Base-by-base conservation (phyloP, 1,140 invertebrate genomes). In the Meloidogyne chitwoodi region DNA sequence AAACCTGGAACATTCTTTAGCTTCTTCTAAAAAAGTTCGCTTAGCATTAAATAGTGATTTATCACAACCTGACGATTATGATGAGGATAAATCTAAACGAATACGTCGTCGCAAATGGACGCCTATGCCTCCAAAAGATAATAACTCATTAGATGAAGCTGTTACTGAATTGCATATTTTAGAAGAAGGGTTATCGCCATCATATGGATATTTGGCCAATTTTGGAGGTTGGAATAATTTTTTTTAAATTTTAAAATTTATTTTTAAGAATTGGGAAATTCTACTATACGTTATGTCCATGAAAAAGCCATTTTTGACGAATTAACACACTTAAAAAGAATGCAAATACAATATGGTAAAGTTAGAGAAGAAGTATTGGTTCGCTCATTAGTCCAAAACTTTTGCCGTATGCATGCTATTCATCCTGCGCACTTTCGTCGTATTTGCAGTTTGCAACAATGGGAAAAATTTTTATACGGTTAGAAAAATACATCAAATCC, bases 251-350 rank as follows among this genome's bases (percentile, higher is more conserved):
- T 48, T n/a, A 19, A 70, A 26, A 11, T 26, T 70, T 26, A n/a
- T 56, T 56, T 56, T 22, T 6, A 56, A 74, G 76, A 61, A 2
- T 48, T 14, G 61, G 48, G 19, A n/a, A 56, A 56, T n/a, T 61
- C 16, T 63, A 76, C 63, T 22, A 75, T 71, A 22, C 79, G 80
- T 0, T 80, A 84, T 64, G 63, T 87, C 26, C 83, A 85, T 62
- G 94, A 97, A 87, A 90, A 93, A 74, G 93, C 93, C 83, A 93
- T 97, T 81, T 96, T 97, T 88, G 93, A 96, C 84, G 93, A 96
- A 87, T 88, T 97, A 70, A 91, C 96, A 83, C 94, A 96, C 87
- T 87, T 97, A 26, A 97, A 97, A 87, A 90, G 93, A 74, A 89
- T 94, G 69, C 94, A 96, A 88, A 95, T 96, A 76, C 91, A 93